These are phyloP conservation scores for Reticulitermes speratus DNA, from an alignment of 1,140 invertebrate genomes.

Conservation along the genomic window DNA sequence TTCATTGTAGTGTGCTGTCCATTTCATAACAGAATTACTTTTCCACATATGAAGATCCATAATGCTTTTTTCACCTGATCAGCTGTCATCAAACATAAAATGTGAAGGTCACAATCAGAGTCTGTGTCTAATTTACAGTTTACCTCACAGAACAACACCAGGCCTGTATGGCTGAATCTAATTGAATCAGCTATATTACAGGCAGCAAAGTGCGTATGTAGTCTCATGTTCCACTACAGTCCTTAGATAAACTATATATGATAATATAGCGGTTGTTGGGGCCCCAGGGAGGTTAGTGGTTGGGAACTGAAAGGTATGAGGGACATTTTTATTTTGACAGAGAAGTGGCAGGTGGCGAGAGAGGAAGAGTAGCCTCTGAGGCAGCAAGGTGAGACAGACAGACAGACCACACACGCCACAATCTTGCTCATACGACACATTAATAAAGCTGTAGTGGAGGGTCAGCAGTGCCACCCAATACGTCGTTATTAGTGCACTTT, in stretches of 20 bases:
- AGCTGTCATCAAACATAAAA: too few relatives aligned
- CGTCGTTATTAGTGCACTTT: neutral
- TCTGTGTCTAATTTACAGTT: neutral
- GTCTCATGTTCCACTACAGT: neutral
- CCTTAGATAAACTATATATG: neutral
- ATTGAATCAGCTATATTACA: neutral
- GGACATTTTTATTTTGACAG: constrained; percentile 28
- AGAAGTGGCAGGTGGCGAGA: constrained; percentile 25
- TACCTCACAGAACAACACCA: neutral
- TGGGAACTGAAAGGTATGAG: neutral
- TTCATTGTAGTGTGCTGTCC: too few relatives aligned
- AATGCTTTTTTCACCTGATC: too few relatives aligned
- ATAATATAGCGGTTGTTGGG: neutral
- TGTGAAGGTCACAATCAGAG: too few relatives aligned
- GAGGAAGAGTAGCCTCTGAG: neutral
- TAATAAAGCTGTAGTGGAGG: neutral
- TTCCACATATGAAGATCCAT: too few relatives aligned
- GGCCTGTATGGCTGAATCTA: neutral
- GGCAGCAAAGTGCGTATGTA: too few relatives aligned
- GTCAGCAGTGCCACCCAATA: too few relatives aligned
- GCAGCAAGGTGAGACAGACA: neutral
- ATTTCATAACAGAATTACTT: too few relatives aligned
- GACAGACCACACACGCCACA: neutral
- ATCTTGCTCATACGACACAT: neutral
- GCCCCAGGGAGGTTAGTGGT: too few relatives aligned